Evolutionary conservation across 2,797 vertebrate species (phyloP).

Genomic region (Ctenosaura bakeri): DNA sequence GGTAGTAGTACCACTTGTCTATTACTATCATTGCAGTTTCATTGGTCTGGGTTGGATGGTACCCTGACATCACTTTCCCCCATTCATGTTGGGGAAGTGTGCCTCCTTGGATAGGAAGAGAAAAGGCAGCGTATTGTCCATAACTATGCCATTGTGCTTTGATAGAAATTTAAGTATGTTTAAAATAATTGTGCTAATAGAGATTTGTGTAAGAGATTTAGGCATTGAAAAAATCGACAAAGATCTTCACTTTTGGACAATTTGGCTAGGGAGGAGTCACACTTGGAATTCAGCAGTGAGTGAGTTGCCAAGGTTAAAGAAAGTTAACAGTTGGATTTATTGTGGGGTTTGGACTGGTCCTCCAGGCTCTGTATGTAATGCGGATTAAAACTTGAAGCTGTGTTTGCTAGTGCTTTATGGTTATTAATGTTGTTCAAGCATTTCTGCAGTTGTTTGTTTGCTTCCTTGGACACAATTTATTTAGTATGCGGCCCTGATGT

Average conservation of each 20-base stretch:
- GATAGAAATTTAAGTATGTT: background rate
- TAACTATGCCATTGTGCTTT: background rate
- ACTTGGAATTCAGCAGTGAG: conserved; percentile 59
- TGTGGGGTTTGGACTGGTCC: conserved; percentile 44
- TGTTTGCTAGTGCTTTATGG: background rate
- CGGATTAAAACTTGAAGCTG: background rate
- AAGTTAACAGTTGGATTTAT: background rate
- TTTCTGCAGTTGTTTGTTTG: conserved; percentile 18
- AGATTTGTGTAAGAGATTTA: conserved; percentile 35
- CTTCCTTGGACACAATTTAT: background rate
- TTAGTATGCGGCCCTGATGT: background rate
- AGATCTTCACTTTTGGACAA: conserved; percentile 54
- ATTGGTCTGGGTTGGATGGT: background rate
- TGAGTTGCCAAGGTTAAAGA: conserved; percentile 29
- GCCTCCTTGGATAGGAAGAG: background rate
- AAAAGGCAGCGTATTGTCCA: background rate
- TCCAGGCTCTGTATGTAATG: conserved; percentile 64
- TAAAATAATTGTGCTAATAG: conserved; percentile 49
- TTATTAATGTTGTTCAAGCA: background rate
- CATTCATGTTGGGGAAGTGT: too few species aligned
- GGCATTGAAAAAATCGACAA: conserved; percentile 31
- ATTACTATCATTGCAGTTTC: background rate
- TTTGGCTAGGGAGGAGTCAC: conserved; percentile 45
- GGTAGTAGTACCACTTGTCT: background rate
- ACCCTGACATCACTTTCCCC: background rate